Evolutionary conservation across 1,140 invertebrate genomes (phyloP).

Genomic region (Ditylenchus dipsaci): DNA sequence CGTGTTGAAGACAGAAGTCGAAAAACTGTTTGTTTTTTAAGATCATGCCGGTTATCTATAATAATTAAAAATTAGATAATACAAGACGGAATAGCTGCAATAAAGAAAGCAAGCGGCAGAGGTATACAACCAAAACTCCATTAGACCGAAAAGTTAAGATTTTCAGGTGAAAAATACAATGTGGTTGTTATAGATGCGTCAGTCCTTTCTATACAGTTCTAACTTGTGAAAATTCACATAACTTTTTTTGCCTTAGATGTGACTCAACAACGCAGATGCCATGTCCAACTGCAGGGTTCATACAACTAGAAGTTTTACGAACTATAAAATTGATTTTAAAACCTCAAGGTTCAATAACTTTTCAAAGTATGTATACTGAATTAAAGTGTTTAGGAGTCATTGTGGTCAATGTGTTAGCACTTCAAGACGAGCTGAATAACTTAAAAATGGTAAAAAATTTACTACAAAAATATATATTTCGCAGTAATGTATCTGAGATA

Average conservation of each 20-base stretch:
- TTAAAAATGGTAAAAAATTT: slow-evolving; percentile 11
- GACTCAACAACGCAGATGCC: slow-evolving; percentile 15
- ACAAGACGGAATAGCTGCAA: slow-evolving; percentile 25
- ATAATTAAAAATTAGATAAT: no score
- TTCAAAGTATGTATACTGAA: neutral
- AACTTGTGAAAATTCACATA: no score
- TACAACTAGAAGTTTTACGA: slow-evolving; percentile 10
- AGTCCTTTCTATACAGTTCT: no score
- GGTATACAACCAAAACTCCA: slow-evolving; percentile 10
- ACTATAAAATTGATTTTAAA: slow-evolving; percentile 23
- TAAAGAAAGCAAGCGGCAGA: slow-evolving; percentile 13
- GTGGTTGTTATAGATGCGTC: slow-evolving; percentile 28
- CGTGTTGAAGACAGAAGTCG: slow-evolving; percentile 19
- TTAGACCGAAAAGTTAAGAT: neutral
- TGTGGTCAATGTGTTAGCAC: slow-evolving; percentile 27
- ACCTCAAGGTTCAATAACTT: slow-evolving; percentile 13
- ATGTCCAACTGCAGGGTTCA: slow-evolving; percentile 24
- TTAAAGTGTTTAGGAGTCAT: slow-evolving; percentile 10
- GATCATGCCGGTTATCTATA: no score
- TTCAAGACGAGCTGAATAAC: slow-evolving; percentile 18
- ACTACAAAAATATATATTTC: no score
- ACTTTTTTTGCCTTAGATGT: slow-evolving; percentile 1
- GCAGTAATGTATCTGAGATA: neutral
- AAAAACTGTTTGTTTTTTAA: neutral
- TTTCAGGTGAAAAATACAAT: slow-evolving; percentile 25